Conservation (phyloP, 2,888 invertebrate genomes). For the Teleiodes luculella region DNA sequence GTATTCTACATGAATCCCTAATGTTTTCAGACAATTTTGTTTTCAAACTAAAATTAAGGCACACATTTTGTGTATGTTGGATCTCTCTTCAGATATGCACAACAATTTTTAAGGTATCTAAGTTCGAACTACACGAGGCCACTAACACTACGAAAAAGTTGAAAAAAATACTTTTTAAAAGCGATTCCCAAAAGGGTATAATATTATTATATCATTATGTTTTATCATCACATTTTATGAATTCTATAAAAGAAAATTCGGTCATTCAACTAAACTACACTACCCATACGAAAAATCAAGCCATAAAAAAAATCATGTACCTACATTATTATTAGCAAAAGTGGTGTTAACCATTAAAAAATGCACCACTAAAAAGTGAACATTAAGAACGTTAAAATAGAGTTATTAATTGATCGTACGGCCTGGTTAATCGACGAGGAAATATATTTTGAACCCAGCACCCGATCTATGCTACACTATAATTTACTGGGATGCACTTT, state of each 20-base stretch:
- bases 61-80: slow-evolving; percentile 64
- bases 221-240: slow-evolving; percentile 40
- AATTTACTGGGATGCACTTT: slow-evolving; percentile 73
- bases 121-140: slow-evolving; percentile 47
- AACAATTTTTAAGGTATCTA: slow-evolving; percentile 31
- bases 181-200: slow-evolving; percentile 35
- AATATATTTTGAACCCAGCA: slow-evolving; percentile 51
- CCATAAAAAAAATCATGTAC: too few relatives aligned
- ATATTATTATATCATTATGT: slow-evolving; percentile 18
- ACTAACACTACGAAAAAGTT: slow-evolving; percentile 39
- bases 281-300: neutral
- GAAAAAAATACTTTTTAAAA: slow-evolving; percentile 45
- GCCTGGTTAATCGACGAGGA: too few relatives aligned
- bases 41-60: slow-evolving; percentile 57
- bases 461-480: slow-evolving; percentile 66
- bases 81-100: slow-evolving; percentile 61
- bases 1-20: slow-evolving; percentile 49
- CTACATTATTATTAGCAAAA: too few relatives aligned
- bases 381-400: too few relatives aligned
- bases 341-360: too few relatives aligned
- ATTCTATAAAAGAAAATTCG: slow-evolving; percentile 31
- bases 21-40: slow-evolving; percentile 39
- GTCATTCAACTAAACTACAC: slow-evolving; percentile 50
- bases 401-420: too few relatives aligned
- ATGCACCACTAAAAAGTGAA: too few relatives aligned